Percentiles rank a stretch among this genome's conserved stretches.
These are phyloP conservation scores for Euleptes europaea DNA, from an alignment of 2,113 vertebrate species.

Conservation along the genomic window DNA sequence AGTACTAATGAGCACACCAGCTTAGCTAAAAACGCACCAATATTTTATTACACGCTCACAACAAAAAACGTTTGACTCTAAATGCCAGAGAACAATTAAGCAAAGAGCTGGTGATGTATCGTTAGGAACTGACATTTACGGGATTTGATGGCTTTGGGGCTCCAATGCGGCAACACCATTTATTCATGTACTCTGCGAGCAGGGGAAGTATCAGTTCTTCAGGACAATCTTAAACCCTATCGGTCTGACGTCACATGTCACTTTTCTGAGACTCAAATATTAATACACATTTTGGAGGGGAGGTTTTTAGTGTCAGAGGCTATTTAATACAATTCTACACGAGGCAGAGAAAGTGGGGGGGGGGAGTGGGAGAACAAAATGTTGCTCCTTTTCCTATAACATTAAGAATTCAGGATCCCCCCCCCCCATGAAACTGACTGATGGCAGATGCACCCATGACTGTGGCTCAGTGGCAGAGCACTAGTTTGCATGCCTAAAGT, in stretches of 20 bases:
- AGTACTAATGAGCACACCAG: not conserved
- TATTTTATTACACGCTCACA: conserved; percentile 17
- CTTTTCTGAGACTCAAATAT: not conserved
- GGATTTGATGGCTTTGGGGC: not conserved
- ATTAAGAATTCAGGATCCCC: too few species aligned
- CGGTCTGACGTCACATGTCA: not conserved
- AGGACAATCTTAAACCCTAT: not conserved
- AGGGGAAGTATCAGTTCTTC: not conserved
- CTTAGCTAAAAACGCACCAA: conserved; percentile 27
- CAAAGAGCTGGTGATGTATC: not conserved
- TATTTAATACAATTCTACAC: too few species aligned
- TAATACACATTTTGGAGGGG: too few species aligned
- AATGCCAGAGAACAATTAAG: not conserved
- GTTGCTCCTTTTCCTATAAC: too few species aligned
- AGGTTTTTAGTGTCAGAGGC: too few species aligned
- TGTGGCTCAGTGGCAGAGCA: too few species aligned
- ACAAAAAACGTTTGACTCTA: not conserved
- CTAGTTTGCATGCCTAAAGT: too few species aligned
- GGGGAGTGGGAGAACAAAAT: too few species aligned
- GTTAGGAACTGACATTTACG: not conserved
- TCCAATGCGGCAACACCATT: not conserved
- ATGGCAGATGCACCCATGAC: too few species aligned
- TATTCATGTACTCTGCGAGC: not conserved
- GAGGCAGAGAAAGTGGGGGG: too few species aligned
- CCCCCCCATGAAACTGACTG: too few species aligned